These are phyloP conservation scores for Rhinophrynus dorsalis DNA, from an alignment of 2,797 vertebrate species.

Conservation along the genomic window DNA sequence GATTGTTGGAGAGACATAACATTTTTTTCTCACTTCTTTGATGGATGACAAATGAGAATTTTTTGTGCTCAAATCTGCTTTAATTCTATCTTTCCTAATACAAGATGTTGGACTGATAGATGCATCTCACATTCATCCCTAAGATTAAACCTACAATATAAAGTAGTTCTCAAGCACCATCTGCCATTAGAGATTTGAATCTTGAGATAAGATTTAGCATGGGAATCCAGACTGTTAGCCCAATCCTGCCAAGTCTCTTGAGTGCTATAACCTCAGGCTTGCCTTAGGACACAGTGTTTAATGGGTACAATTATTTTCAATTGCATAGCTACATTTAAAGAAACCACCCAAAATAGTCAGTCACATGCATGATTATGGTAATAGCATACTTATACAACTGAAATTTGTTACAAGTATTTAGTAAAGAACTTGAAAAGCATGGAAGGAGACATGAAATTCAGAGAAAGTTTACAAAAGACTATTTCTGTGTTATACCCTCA, in stretches of 20 bases:
- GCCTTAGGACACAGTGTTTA: conserved; percentile 44
- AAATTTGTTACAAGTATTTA: conserved; percentile 28
- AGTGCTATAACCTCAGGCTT: conserved; percentile 46
- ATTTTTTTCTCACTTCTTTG: too few species aligned
- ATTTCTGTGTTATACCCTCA: neutral
- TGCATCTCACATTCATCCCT: conserved; percentile 22
- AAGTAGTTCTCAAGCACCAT: conserved; percentile 27
- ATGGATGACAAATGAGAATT: too few species aligned
- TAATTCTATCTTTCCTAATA: neutral
- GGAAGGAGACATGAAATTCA: conserved; percentile 2
- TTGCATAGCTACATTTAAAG: conserved; percentile 37
- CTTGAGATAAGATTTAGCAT: conserved; percentile 37
- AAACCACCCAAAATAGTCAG: conserved; percentile 45
- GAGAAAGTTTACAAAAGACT: neutral
- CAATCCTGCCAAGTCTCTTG: conserved; percentile 42
- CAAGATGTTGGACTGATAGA: neutral
- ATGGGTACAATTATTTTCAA: conserved; percentile 49
- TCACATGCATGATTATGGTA: conserved; percentile 43
- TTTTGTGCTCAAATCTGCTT: too few species aligned
- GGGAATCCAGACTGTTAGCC: conserved; percentile 41
- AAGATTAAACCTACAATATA: conserved; percentile 34
- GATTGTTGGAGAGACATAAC: too few species aligned
- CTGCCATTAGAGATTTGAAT: conserved; percentile 42
- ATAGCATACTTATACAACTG: conserved; percentile 31
- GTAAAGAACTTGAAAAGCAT: conserved; percentile 6